Conservation (phyloP, 2,888 invertebrate species). For the Lepetodrilus schrolli region DNA sequence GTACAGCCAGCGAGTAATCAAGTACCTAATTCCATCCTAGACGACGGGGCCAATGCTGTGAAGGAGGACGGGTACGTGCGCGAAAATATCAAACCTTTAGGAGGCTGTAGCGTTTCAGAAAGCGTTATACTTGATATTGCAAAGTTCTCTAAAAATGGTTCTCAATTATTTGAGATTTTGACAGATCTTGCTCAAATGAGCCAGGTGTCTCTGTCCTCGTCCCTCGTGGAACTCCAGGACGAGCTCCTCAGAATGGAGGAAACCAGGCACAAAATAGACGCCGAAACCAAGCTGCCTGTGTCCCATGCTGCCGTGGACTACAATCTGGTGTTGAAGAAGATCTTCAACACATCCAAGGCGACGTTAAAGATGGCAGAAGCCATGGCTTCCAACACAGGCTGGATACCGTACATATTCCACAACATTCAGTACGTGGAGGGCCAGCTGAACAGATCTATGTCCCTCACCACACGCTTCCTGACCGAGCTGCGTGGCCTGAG, state of each 20-base stretch:
- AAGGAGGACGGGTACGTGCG: not conserved
- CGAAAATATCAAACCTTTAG: not conserved
- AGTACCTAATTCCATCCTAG: conserved; percentile 31
- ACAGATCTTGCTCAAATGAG: conserved; percentile 59
- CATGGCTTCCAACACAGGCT: conserved; percentile 56
- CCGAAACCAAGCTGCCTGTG: not conserved
- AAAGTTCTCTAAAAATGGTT: conserved; percentile 39
- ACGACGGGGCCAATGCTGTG: not conserved
- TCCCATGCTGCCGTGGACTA: not conserved
- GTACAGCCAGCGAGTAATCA: too few relatives aligned
- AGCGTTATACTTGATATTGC: conserved; percentile 27
- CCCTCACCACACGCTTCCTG: conserved; percentile 27
- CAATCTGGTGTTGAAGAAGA: conserved; percentile 40
- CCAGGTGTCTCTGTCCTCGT: conserved; percentile 49
- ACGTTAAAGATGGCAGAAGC: conserved; percentile 55
- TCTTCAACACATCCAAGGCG: conserved; percentile 55
- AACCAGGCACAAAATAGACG: conserved; percentile 26
- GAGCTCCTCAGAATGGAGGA: conserved; percentile 53
- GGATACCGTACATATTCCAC: conserved; percentile 64
- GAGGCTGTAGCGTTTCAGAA: conserved; percentile 7
- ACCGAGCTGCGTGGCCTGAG: not conserved
- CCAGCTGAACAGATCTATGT: conserved; percentile 55
- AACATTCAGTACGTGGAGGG: conserved; percentile 57
- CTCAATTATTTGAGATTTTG: conserved; percentile 47
- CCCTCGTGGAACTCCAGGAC: conserved; percentile 49